phyloP scores from a whole-genome alignment of 2,113 vertebrate genomes.

The Myrmecobius fasciatus region DNA sequence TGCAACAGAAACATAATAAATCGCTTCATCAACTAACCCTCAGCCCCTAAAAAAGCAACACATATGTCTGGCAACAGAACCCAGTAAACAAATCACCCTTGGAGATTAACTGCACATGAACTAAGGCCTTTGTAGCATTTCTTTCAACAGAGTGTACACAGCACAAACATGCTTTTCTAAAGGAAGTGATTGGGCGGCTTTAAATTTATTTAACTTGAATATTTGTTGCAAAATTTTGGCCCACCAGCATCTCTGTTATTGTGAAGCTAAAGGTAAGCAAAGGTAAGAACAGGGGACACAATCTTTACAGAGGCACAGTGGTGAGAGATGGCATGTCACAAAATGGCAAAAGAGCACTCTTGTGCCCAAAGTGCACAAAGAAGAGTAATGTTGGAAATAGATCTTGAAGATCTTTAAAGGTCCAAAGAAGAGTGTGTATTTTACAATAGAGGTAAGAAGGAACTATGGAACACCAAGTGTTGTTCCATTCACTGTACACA shows the following conservation, averaged over 20 bases:
- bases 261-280: background rate
- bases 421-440: background rate
- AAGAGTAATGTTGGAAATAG: background rate
- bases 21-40: conserved; percentile 69
- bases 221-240: background rate
- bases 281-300: background rate
- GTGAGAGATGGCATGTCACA: background rate
- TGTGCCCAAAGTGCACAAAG: background rate
- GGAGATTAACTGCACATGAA: conserved; percentile 76
- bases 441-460: background rate
- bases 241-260: background rate
- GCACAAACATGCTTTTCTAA: conserved; percentile 25
- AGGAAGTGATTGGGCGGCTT: conserved; percentile 10
- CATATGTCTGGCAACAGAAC: conserved; percentile 73
- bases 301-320: background rate
- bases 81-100: conserved; percentile 72
- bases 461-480: background rate
- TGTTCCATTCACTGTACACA: background rate
- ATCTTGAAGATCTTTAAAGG: background rate
- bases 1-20: conserved; percentile 76
- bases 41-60: conserved; percentile 70
- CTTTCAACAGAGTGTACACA: conserved; percentile 60
- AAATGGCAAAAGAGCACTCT: background rate
- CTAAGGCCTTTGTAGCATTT: conserved; percentile 52
- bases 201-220: conserved; percentile 38